These are phyloP conservation scores for Entomobrya proxima DNA, from an alignment of 2,888 invertebrate species.

Conservation along the genomic window DNA sequence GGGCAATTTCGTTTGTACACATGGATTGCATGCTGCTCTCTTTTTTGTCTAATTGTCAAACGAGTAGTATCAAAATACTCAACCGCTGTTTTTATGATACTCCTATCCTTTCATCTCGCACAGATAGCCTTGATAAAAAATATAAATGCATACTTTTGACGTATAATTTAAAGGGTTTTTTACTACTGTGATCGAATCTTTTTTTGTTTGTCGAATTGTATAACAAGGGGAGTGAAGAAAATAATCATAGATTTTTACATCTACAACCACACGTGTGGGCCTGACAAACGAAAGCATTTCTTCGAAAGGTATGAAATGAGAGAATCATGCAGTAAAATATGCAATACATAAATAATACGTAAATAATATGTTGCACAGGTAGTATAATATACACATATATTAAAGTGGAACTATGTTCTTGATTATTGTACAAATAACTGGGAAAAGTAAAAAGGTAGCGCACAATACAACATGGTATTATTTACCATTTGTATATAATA, in stretches of 20 bases:
- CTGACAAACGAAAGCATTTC: too few species aligned
- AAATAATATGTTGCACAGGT: not conserved
- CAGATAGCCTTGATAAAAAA: too few species aligned
- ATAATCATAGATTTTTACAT: not conserved
- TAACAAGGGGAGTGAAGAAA: not conserved
- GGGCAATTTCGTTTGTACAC: constrained; percentile 1
- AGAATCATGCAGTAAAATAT: too few species aligned
- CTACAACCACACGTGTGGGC: too few species aligned
- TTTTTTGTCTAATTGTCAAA: not conserved
- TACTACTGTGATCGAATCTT: too few species aligned
- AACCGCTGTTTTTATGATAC: too few species aligned
- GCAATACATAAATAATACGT: not conserved
- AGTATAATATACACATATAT: not conserved
- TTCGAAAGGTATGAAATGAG: too few species aligned
- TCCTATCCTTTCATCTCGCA: too few species aligned
- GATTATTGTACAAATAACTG: not conserved
- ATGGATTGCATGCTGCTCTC: not conserved
- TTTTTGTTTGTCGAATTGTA: too few species aligned
- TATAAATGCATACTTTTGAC: too few species aligned
- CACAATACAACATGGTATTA: not conserved
- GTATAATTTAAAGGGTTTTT: too few species aligned
- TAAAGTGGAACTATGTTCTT: not conserved
- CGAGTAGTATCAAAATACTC: too few species aligned
- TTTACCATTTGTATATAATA: not conserved
- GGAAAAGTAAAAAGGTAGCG: not conserved